Conservation (phyloP, 1,140 invertebrate genomes). For the Sweltsa coloradensis region DNA sequence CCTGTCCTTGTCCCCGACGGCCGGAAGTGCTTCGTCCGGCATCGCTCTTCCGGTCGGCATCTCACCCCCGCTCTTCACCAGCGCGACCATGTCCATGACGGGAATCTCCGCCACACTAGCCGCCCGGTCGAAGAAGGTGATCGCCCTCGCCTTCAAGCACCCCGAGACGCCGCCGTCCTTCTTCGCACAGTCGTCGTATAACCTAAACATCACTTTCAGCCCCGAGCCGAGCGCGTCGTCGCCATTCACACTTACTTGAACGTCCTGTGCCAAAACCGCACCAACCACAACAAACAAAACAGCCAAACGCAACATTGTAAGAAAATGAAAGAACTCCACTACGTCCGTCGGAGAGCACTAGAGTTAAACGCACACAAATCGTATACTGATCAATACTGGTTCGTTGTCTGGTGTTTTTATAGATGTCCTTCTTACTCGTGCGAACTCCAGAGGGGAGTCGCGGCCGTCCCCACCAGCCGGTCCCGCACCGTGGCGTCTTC, state of each 20-base stretch:
- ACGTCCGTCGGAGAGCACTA: too few species aligned
- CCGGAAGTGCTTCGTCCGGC: slow-evolving; percentile 9
- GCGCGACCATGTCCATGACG: slow-evolving; percentile 1
- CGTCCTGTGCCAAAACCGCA: background rate
- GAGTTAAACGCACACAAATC: too few species aligned
- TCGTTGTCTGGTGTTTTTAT: too few species aligned
- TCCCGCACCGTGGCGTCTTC: too few species aligned
- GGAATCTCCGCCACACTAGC: slow-evolving; percentile 27
- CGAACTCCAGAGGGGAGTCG: too few species aligned
- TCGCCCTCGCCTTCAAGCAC: slow-evolving; percentile 68
- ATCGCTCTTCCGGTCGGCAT: slow-evolving; percentile 14
- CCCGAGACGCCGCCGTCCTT: slow-evolving; percentile 40
- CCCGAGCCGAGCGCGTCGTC: slow-evolving; percentile 5
- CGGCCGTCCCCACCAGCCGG: too few species aligned
- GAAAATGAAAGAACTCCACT: too few species aligned
- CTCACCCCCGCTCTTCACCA: slow-evolving; percentile 27
- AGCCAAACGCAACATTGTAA: too few species aligned
- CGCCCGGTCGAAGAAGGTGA: slow-evolving; percentile 58
- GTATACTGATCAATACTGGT: too few species aligned
- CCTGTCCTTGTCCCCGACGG: slow-evolving; percentile 8
- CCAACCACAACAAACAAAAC: background rate
- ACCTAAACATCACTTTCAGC: slow-evolving; percentile 2
- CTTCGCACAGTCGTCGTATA: slow-evolving; percentile 10
- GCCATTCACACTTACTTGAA: slow-evolving; percentile 2
- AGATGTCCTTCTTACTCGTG: too few species aligned